A percentile compares a stretch with the other conserved stretches of the same genome.
phyloP scores from a whole-genome alignment of 2,113 vertebrate genomes.

The Asarcornis scutulata region DNA sequence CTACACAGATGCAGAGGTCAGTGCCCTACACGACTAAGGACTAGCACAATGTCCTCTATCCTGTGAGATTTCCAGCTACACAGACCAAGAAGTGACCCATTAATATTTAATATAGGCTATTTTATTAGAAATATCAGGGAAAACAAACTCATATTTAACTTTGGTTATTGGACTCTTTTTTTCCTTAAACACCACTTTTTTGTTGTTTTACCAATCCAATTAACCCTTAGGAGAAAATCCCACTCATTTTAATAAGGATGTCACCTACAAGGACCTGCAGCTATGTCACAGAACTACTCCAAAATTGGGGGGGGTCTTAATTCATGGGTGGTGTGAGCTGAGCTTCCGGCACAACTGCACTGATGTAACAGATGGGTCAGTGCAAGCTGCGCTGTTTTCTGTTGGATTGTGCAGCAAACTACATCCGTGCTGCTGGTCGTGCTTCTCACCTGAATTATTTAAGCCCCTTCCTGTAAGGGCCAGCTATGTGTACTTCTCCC shows the following conservation, averaged over 20 bases:
- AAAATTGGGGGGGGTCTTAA: not conserved
- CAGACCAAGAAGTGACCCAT: not conserved
- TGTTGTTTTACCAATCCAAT: not conserved
- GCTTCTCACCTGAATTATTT: conserved; percentile 17
- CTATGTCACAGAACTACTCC: not conserved
- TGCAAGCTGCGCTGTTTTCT: not conserved
- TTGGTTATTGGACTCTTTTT: not conserved
- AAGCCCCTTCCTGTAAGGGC: not conserved
- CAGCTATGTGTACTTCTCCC: not conserved
- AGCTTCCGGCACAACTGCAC: not conserved
- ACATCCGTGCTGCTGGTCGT: not conserved
- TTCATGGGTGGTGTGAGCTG: not conserved
- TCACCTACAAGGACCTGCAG: not conserved
- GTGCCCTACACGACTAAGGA: not conserved
- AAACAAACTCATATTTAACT: not conserved
- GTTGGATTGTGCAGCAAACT: not conserved
- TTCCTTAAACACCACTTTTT: not conserved
- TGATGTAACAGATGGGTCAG: not conserved
- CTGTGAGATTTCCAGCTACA: not conserved
- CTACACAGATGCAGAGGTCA: not conserved
- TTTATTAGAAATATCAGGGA: not conserved
- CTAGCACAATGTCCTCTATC: not conserved
- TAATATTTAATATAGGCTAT: not conserved
- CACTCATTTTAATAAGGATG: not conserved
- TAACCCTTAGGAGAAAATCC: not conserved